These are phyloP conservation scores for Cavia porcellus DNA, from an alignment of 2,113 vertebrate genomes.

Conservation along the genomic window DNA sequence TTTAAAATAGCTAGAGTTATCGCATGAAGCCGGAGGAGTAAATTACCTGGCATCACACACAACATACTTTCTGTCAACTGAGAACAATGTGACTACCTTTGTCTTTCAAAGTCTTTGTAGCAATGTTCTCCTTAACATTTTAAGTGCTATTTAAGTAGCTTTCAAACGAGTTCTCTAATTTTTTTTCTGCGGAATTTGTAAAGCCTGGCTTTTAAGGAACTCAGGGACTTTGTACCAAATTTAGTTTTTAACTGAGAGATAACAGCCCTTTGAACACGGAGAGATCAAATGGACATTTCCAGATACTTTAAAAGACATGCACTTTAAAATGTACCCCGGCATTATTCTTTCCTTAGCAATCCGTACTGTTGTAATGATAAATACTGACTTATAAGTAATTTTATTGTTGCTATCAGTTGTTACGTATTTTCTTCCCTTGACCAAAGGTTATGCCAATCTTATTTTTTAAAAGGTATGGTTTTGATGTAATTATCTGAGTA, in stretches of 20 bases:
- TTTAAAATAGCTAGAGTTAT: background rate
- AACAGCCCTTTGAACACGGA: background rate
- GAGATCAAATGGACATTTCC: background rate
- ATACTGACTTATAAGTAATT: background rate
- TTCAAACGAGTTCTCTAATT: background rate
- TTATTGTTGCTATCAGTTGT: background rate
- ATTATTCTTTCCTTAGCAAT: background rate
- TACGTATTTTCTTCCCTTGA: background rate
- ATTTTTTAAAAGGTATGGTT: background rate
- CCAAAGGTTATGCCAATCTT: background rate
- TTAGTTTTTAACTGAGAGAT: conserved; percentile 58
- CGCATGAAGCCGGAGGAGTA: background rate
- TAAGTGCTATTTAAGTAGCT: background rate
- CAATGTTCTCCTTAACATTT: background rate
- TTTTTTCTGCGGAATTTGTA: conserved; percentile 54
- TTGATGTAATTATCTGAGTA: background rate
- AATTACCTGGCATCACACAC: background rate
- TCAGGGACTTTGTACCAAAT: background rate
- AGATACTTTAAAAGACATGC: background rate
- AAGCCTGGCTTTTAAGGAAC: conserved; percentile 22
- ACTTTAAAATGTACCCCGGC: background rate
- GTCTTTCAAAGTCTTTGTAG: conserved; percentile 19
- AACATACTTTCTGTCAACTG: background rate
- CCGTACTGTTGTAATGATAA: background rate
- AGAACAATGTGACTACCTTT: conserved; percentile 4